phyloP scores from a whole-genome alignment of 2,797 vertebrate species.

The Alcedo atthis region DNA sequence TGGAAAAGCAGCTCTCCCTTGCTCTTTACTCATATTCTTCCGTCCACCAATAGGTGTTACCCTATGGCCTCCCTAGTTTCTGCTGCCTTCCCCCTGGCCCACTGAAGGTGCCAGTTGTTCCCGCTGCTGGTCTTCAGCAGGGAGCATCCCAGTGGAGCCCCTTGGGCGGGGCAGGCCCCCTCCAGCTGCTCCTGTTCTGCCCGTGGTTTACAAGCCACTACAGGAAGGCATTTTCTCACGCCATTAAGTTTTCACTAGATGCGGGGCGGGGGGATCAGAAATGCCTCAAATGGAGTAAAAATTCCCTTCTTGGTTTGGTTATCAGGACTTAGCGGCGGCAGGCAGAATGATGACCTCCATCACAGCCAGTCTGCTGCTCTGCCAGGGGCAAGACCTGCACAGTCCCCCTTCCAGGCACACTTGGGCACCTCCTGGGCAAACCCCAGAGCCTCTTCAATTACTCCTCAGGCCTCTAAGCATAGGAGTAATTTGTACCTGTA shows the following conservation, averaged over 20 bases:
- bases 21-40: not conserved
- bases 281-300: not conserved
- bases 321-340: not conserved
- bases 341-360: constrained; percentile 9
- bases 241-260: constrained; percentile 71
- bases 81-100: not conserved
- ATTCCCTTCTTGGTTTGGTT: constrained; percentile 36
- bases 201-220: not conserved
- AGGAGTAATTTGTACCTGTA: not conserved
- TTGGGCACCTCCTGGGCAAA: not conserved
- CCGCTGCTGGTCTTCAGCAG: not conserved
- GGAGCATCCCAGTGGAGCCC: not conserved
- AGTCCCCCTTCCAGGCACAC: not conserved
- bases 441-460: not conserved
- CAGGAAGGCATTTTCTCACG: constrained; percentile 67
- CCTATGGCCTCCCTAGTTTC: not conserved
- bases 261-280: not conserved
- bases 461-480: not conserved
- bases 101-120: not conserved
- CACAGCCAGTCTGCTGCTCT: constrained; percentile 15
- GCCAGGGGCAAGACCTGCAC: not conserved
- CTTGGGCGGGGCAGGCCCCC: not conserved
- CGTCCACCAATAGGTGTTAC: not conserved
- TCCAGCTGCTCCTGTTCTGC: constrained; percentile 57
- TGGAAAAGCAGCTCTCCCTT: not conserved